Conservation (phyloP, 2,888 invertebrate species). For the Phyllotreta cruciferae region DNA sequence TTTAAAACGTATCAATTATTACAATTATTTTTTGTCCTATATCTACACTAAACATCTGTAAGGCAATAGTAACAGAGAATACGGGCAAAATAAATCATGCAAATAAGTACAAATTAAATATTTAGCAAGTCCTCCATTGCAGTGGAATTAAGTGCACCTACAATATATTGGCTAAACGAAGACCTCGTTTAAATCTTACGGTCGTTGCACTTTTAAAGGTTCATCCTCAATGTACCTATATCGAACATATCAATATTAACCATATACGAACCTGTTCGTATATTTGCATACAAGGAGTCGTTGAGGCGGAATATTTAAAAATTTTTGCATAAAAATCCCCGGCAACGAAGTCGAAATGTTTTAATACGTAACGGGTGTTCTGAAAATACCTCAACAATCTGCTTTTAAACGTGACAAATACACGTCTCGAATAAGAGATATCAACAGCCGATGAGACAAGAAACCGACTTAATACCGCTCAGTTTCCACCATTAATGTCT, state of each 20-base stretch:
- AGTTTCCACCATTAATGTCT: constrained; percentile 1
- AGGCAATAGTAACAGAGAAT: too few species aligned
- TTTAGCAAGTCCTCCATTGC: too few species aligned
- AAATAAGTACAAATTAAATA: too few species aligned
- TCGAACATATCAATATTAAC: constrained; percentile 12
- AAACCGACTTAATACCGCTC: neutral
- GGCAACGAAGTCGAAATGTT: neutral
- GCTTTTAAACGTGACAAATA: too few species aligned
- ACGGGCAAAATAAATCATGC: too few species aligned
- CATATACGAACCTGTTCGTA: constrained; percentile 19
- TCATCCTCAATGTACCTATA: constrained; percentile 16
- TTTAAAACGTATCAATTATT: too few species aligned
- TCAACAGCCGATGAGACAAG: neutral
- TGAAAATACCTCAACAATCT: too few species aligned
- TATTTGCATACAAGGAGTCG: constrained; percentile 22
- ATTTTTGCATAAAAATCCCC: neutral
- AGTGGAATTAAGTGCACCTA: too few species aligned
- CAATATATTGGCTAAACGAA: too few species aligned
- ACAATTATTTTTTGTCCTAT: too few species aligned
- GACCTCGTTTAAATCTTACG: constrained; percentile 10
- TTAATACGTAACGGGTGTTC: neutral
- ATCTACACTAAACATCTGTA: too few species aligned
- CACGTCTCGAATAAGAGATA: neutral
- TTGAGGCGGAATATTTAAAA: constrained; percentile 12
- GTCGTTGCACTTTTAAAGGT: constrained; percentile 20